These are phyloP conservation scores for Zaprionus obscuricornis DNA, from an alignment of 2,888 invertebrate species.

Conservation along the genomic window DNA sequence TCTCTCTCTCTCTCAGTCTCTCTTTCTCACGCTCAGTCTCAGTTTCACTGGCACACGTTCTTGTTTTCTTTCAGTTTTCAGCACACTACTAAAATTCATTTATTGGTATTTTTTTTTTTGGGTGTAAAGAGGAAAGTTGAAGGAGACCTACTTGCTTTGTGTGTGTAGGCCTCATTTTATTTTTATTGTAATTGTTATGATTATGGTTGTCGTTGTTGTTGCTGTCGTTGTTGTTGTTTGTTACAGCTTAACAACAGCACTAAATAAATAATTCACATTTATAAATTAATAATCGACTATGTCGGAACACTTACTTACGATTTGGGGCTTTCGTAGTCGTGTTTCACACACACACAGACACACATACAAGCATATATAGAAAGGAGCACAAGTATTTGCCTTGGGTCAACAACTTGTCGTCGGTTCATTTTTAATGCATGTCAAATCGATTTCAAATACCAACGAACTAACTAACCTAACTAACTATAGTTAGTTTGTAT, in stretches of 20 bases:
- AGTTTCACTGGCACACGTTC: neutral
- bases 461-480: too few relatives aligned
- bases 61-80: neutral
- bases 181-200: conserved; percentile 59
- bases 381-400: conserved; percentile 11
- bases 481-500: too few relatives aligned
- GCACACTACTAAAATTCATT: conserved; percentile 23
- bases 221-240: conserved; percentile 6
- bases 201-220: conserved; percentile 42
- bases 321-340: neutral
- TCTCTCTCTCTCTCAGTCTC: neutral
- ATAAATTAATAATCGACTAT: conserved; percentile 46
- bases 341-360: too few relatives aligned
- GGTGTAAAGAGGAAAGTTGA: too few relatives aligned
- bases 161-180: conserved; percentile 35
- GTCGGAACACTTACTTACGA: neutral
- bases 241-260: conserved; percentile 36
- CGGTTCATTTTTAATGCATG: conserved; percentile 27
- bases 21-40: neutral
- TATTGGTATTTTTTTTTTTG: too few relatives aligned
- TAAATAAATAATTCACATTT: conserved; percentile 66
- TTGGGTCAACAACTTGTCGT: conserved; percentile 13
- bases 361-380: too few relatives aligned
- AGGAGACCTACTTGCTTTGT: too few relatives aligned
- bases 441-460: conserved; percentile 41